Conservation (phyloP, 2,888 invertebrate genomes). For the Rhagophthalmus giganteus region DNA sequence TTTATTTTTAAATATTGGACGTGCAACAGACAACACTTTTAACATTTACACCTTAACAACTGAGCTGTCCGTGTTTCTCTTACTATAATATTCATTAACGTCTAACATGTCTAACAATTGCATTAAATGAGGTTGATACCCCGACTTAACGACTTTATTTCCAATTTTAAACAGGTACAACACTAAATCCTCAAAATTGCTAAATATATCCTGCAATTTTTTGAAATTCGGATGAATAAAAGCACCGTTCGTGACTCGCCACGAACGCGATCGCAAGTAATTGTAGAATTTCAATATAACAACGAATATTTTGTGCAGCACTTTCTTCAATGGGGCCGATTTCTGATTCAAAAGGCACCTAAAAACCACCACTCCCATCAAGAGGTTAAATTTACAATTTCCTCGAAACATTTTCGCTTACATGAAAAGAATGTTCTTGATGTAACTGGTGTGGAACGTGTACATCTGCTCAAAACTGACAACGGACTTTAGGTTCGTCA, state of each 20-base stretch:
- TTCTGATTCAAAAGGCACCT: slow-evolving; percentile 74
- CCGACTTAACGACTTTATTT: slow-evolving; percentile 65
- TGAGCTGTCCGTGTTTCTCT: slow-evolving; percentile 4
- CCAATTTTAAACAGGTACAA: slow-evolving; percentile 66
- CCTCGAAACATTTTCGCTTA: no score
- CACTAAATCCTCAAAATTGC: slow-evolving; percentile 62
- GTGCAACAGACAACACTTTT: neutral
- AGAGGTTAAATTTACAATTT: no score
- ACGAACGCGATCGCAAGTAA: slow-evolving; percentile 61
- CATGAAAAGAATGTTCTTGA: slow-evolving; percentile 74
- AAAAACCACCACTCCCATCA: no score
- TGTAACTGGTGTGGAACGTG: slow-evolving; percentile 70
- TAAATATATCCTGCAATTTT: slow-evolving; percentile 57
- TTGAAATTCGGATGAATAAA: slow-evolving; percentile 65
- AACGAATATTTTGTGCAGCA: slow-evolving; percentile 71
- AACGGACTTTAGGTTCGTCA: slow-evolving; percentile 66
- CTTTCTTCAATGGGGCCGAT: slow-evolving; percentile 68
- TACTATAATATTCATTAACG: slow-evolving; percentile 62
- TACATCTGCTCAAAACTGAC: slow-evolving; percentile 74
- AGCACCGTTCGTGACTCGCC: slow-evolving; percentile 58
- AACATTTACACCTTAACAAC: no score
- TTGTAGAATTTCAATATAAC: slow-evolving; percentile 73
- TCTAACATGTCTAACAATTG: slow-evolving; percentile 69
- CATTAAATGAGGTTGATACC: slow-evolving; percentile 68
- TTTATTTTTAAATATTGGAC: no score